phyloP scores from a whole-genome alignment of 2,888 invertebrate species.

The Sthenelais limicola region DNA sequence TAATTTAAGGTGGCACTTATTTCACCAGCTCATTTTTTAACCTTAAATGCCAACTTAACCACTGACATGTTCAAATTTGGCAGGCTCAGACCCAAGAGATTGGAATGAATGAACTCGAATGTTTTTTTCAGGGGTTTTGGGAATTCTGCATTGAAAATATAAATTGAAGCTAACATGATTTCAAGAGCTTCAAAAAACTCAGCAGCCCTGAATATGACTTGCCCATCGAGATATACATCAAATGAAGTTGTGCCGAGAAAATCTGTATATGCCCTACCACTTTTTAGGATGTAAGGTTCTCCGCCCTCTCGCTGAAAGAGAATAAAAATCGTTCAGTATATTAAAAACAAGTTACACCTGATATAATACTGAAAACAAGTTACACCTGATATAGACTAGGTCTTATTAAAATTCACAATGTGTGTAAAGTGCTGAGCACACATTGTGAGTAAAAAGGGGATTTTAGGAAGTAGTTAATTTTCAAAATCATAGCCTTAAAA shows the following conservation, averaged over 20 bases:
- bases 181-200: background rate
- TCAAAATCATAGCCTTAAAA: no score
- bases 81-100: background rate
- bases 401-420: no score
- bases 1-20: no score
- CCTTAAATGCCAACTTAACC: background rate
- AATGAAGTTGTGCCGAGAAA: background rate
- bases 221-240: background rate
- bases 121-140: background rate
- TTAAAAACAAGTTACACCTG: no score
- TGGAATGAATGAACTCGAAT: background rate
- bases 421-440: no score
- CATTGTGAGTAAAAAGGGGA: no score
- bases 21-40: background rate
- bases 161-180: background rate
- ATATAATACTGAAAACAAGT: no score
- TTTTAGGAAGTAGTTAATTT: no score
- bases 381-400: no score
- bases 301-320: background rate
- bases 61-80: background rate
- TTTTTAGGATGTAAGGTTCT: background rate
- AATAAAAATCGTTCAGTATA: no score
- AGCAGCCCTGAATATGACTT: background rate
- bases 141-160: background rate
- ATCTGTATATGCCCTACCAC: background rate